A percentile compares a stretch with the other conserved stretches of the same genome.
Evolutionary conservation across 2,888 invertebrate genomes (phyloP).

Genomic region (Thysanoteuthis rhombus): DNA sequence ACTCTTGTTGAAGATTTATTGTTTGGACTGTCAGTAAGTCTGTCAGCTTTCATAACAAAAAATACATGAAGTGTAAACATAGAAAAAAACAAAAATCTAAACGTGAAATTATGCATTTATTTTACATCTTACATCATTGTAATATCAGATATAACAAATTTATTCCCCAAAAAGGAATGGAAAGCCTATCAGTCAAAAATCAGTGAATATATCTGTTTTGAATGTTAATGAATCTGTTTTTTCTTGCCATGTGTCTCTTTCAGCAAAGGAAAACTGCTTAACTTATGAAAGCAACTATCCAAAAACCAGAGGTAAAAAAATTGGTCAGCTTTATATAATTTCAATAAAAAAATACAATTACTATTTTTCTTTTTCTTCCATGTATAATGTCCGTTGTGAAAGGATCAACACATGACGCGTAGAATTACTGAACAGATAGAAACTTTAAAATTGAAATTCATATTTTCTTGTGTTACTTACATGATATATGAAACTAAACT

Average conservation of each 20-base stretch:
- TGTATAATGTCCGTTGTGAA: background rate
- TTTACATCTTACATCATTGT: background rate
- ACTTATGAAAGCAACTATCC: conserved; percentile 32
- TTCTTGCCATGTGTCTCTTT: background rate
- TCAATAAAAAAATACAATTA: background rate
- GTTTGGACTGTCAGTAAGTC: background rate
- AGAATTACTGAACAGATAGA: too few species aligned
- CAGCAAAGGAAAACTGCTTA: conserved; percentile 30
- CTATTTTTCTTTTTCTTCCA: background rate
- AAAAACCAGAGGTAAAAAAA: conserved; percentile 29
- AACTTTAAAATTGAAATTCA: too few species aligned
- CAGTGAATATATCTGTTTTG: background rate
- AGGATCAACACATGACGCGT: background rate
- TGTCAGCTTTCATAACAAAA: background rate
- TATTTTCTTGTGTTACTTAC: background rate
- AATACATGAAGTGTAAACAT: background rate
- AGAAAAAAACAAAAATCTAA: background rate
- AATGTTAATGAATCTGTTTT: background rate
- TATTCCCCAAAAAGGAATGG: background rate
- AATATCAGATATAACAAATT: background rate
- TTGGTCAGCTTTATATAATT: conserved; percentile 27
- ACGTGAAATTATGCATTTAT: background rate
- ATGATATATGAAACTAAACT: background rate
- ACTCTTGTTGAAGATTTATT: background rate
- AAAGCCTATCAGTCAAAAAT: background rate